Evolutionary conservation across 2,797 vertebrate species (phyloP).

Genomic region (Crypturellus tataupa): DNA sequence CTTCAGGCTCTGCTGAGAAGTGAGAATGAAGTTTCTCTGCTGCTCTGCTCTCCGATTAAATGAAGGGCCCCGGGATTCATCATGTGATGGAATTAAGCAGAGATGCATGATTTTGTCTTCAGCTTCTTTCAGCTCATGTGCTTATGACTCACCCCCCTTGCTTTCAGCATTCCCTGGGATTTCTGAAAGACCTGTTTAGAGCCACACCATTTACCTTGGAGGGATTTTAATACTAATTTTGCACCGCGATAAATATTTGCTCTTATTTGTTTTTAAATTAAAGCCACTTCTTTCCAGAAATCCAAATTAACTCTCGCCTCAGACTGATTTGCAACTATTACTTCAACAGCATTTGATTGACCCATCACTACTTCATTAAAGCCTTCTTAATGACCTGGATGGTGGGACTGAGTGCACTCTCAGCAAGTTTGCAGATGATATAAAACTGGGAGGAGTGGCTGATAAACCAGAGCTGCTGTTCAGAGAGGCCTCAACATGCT

Average conservation of each 20-base stretch:
- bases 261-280: slow-evolving; percentile 57
- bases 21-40: slow-evolving; percentile 16
- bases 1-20: not conserved
- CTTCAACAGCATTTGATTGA: not conserved
- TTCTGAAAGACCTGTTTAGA: slow-evolving; percentile 67
- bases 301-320: slow-evolving; percentile 43
- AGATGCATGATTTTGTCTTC: slow-evolving; percentile 84
- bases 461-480: too few relatives aligned
- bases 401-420: too few relatives aligned
- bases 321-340: slow-evolving; percentile 24
- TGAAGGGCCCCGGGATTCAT: slow-evolving; percentile 77
- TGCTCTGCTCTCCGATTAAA: slow-evolving; percentile 68
- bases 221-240: slow-evolving; percentile 47
- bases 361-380: not conserved
- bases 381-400: too few relatives aligned
- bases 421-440: too few relatives aligned
- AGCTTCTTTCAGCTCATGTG: slow-evolving; percentile 82
- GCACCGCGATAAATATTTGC: slow-evolving; percentile 26
- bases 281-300: slow-evolving; percentile 3
- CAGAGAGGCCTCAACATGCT: too few relatives aligned
- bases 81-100: slow-evolving; percentile 94
- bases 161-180: slow-evolving; percentile 69
- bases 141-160: slow-evolving; percentile 82
- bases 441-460: too few relatives aligned
- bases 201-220: slow-evolving; percentile 46